A percentile compares a stretch with the other conserved stretches of the same genome.
These are phyloP conservation scores for Drosophila emarginata DNA, from an alignment of 2,888 invertebrate genomes.

Conservation along the genomic window DNA sequence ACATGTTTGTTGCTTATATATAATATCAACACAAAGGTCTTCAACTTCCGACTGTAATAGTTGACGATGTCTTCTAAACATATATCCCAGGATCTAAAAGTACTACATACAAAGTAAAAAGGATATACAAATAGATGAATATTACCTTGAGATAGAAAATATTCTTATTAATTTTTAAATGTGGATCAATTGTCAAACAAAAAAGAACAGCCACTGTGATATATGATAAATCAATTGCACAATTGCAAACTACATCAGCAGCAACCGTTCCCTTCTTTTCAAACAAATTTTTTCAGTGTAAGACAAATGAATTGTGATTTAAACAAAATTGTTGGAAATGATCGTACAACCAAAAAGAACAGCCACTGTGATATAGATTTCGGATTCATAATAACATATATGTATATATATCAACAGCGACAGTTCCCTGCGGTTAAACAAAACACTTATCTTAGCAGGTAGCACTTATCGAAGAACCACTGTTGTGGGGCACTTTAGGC, in stretches of 20 bases:
- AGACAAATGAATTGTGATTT: conserved; percentile 2
- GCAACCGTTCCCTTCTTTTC: conserved; percentile 72
- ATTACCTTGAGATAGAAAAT: too few relatives aligned
- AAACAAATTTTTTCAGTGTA: conserved; percentile 44
- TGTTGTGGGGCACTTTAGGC: conserved; percentile 57
- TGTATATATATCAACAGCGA: conserved; percentile 75
- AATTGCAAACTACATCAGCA: conserved; percentile 64
- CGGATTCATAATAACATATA: neutral
- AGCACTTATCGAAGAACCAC: neutral
- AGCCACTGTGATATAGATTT: conserved; percentile 79
- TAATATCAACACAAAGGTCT: too few relatives aligned
- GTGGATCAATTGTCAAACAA: conserved; percentile 68
- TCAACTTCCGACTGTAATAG: too few relatives aligned
- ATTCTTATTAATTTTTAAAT: neutral
- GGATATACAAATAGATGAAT: too few relatives aligned
- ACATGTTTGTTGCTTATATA: too few relatives aligned
- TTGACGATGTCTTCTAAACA: too few relatives aligned
- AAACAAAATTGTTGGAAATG: conserved; percentile 50
- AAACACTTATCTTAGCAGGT: neutral
- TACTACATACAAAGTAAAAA: too few relatives aligned
- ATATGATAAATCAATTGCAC: conserved; percentile 53
- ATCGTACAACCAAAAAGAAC: conserved; percentile 78
- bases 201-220: conserved; percentile 83
- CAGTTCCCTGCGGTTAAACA: conserved; percentile 74
- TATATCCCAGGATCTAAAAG: too few relatives aligned